phyloP scores from a whole-genome alignment of 2,797 vertebrate genomes.

The Cichlasoma orientale region DNA sequence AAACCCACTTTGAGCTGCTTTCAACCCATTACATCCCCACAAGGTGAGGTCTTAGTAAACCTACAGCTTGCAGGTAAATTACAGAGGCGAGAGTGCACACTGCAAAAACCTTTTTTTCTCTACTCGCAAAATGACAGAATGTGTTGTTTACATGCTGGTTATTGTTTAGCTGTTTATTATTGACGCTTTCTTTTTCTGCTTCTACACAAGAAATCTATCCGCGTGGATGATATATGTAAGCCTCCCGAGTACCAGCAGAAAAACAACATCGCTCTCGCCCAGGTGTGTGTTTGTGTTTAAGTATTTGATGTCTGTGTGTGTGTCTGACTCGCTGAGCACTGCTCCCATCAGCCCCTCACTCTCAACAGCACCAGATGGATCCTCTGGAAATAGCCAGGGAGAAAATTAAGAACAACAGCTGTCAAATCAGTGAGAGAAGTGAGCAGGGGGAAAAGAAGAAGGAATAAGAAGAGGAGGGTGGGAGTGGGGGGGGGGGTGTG shows the following conservation, averaged over 20 bases:
- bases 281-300: conserved; percentile 29
- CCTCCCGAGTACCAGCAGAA: background rate
- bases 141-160: background rate
- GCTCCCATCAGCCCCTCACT: conserved; percentile 40
- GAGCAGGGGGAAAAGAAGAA: background rate
- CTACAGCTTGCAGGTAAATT: conserved; percentile 12
- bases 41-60: conserved; percentile 1
- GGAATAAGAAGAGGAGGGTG: background rate
- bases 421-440: conserved; percentile 48
- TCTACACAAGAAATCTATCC: background rate
- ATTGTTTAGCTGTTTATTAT: background rate
- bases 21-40: conserved; percentile 15
- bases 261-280: background rate
- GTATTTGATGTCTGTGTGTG: conserved; percentile 4
- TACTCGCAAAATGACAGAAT: background rate
- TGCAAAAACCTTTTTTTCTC: background rate
- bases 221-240: background rate
- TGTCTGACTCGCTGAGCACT: background rate
- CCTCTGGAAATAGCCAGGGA: conserved; percentile 54
- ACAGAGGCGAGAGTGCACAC: background rate
- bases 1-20: conserved; percentile 38
- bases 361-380: conserved; percentile 60
- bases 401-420: conserved; percentile 73
- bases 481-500: background rate
- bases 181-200: background rate